A percentile compares a stretch with the other conserved stretches of the same genome.
Evolutionary conservation across 2,888 invertebrate genomes (phyloP).

Genomic region (Xylota sylvarum): DNA sequence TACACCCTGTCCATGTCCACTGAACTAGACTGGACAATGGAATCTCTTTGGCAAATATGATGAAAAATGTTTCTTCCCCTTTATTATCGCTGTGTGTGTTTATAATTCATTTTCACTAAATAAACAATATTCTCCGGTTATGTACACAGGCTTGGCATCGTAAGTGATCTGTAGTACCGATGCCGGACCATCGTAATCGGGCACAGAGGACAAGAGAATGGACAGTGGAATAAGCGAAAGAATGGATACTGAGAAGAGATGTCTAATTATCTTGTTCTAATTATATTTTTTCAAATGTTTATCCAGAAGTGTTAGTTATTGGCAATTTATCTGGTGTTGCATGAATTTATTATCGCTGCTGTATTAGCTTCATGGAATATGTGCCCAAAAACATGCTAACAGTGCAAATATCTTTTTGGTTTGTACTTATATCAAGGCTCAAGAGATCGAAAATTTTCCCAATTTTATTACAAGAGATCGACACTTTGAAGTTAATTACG

Average conservation of each 20-base stretch:
- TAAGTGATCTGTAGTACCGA: constrained; percentile 63
- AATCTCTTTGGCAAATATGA: constrained; percentile 52
- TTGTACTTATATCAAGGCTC: not conserved
- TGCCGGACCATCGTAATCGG: constrained; percentile 53
- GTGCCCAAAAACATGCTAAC: constrained; percentile 12
- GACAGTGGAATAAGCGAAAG: constrained; percentile 42
- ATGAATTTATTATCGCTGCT: constrained; percentile 55
- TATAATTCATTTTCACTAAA: constrained; percentile 73
- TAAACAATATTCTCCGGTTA: constrained; percentile 61
- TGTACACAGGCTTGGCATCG: constrained; percentile 64
- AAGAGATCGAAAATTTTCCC: not conserved
- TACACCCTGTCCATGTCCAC: constrained; percentile 4
- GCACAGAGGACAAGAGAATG: constrained; percentile 55
- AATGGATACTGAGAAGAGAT: constrained; percentile 46
- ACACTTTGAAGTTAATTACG: not conserved
- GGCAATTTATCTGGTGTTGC: constrained; percentile 55
- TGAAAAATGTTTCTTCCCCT: constrained; percentile 51
- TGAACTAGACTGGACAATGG: constrained; percentile 58
- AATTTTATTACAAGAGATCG: not conserved
- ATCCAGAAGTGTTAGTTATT: constrained; percentile 57
- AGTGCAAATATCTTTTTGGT: not conserved
- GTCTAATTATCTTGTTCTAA: constrained; percentile 60
- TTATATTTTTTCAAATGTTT: constrained; percentile 47
- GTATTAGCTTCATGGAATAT: constrained; percentile 34
- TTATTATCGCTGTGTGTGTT: constrained; percentile 65